phyloP scores from a whole-genome alignment of 2,113 vertebrate genomes.

The Pachypanchax playfairii region DNA sequence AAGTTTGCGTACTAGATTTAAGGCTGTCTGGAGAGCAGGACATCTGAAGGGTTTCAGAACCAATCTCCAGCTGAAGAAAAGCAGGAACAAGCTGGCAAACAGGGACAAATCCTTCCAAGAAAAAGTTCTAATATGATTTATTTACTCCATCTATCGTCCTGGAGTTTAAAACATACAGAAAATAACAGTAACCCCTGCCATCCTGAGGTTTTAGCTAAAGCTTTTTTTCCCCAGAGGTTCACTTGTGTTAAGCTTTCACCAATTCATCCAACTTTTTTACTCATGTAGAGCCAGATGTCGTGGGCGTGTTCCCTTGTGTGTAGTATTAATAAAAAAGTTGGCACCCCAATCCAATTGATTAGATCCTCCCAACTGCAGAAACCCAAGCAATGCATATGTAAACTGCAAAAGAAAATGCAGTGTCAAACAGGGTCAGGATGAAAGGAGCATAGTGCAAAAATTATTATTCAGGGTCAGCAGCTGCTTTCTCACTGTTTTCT shows the following conservation, averaged over 20 bases:
- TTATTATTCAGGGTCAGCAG: no score
- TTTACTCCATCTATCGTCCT: slow-evolving; percentile 21
- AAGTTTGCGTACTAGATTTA: slow-evolving; percentile 3
- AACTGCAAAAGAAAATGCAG: slow-evolving; percentile 44
- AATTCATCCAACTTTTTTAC: slow-evolving; percentile 8
- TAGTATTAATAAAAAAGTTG: slow-evolving; percentile 33
- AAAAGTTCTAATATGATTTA: slow-evolving; percentile 39
- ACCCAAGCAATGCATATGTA: slow-evolving; percentile 58
- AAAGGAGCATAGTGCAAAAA: neutral
- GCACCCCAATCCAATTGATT: slow-evolving; percentile 52
- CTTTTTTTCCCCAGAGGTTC: neutral
- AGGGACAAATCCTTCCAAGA: slow-evolving; percentile 17
- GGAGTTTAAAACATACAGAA: slow-evolving; percentile 9
- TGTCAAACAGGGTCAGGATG: slow-evolving; percentile 12
- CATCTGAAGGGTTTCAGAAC: slow-evolving; percentile 1
- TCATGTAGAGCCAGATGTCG: slow-evolving; percentile 35
- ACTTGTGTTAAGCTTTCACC: slow-evolving; percentile 7
- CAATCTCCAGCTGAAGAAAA: slow-evolving; percentile 9
- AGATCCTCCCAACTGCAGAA: slow-evolving; percentile 56
- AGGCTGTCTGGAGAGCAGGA: slow-evolving; percentile 14
- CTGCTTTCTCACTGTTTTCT: neutral
- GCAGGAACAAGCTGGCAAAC: slow-evolving; percentile 12
- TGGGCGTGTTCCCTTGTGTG: slow-evolving; percentile 28
- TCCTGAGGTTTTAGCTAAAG: no score
- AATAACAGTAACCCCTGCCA: no score